A percentile compares a stretch with the other conserved stretches of the same genome.
Evolutionary conservation across 1,140 invertebrate species (phyloP).

Genomic region (Magallana angulata): DNA sequence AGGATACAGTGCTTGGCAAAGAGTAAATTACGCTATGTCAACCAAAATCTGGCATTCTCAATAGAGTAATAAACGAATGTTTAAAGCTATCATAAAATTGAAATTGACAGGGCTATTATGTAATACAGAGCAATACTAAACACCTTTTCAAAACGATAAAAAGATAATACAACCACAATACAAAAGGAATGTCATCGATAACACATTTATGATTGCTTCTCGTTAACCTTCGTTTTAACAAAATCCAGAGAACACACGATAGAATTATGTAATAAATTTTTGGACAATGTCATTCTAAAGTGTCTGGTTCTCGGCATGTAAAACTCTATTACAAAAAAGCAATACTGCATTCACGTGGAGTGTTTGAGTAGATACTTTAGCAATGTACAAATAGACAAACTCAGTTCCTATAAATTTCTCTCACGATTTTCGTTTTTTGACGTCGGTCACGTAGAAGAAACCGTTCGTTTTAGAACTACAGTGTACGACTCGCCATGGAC

Average conservation of each 20-base stretch:
- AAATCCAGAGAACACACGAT: not conserved
- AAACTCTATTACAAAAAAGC: not conserved
- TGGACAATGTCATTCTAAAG: slow-evolving; percentile 16
- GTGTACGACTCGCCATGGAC: not conserved
- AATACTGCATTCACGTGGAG: not conserved
- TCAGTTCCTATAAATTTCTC: not conserved
- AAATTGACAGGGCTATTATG: slow-evolving; percentile 20
- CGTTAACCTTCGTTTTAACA: not conserved
- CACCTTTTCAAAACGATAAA: slow-evolving; percentile 6
- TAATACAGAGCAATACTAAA: slow-evolving; percentile 8
- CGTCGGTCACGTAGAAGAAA: not conserved
- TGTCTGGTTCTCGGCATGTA: not conserved
- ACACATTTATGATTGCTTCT: slow-evolving; percentile 26
- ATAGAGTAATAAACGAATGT: slow-evolving; percentile 13
- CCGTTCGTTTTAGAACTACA: not conserved
- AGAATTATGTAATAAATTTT: slow-evolving; percentile 12
- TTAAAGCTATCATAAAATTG: slow-evolving; percentile 1
- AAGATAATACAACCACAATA: not conserved
- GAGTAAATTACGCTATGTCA: not conserved
- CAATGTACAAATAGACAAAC: not conserved
- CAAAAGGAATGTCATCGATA: slow-evolving; percentile 5
- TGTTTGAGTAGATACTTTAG: not conserved
- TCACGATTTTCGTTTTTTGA: not conserved
- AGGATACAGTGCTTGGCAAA: not conserved
- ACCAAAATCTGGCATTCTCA: not conserved